Percentiles rank a stretch among this genome's conserved stretches.
phyloP scores from a whole-genome alignment of 2,797 vertebrate genomes.

The Sitta carolinensis region DNA sequence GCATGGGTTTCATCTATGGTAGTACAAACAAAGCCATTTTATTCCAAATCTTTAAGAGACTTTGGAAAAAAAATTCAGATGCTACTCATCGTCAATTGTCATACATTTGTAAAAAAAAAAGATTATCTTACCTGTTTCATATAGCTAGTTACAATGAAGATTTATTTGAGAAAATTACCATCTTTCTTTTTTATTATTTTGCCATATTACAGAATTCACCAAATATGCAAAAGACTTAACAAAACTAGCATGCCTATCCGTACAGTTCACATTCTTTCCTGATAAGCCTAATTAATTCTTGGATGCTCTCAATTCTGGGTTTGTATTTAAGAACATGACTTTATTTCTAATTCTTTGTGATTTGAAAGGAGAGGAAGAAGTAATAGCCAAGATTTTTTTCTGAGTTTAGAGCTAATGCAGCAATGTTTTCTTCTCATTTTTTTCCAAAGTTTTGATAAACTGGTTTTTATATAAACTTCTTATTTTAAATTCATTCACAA shows the following conservation, averaged over 20 bases:
- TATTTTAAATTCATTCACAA: background rate
- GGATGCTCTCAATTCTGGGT: background rate
- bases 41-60: background rate
- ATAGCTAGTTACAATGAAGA: background rate
- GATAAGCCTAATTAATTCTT: background rate
- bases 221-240: background rate
- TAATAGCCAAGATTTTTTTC: background rate
- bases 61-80: background rate
- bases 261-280: background rate
- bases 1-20: background rate
- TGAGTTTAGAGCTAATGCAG: background rate
- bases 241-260: background rate
- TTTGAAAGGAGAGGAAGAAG: background rate
- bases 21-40: background rate
- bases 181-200: background rate
- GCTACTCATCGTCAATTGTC: background rate
- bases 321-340: background rate
- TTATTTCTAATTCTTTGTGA: background rate
- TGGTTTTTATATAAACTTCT: background rate
- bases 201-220: background rate
- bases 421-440: background rate
- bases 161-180: background rate
- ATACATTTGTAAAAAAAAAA: background rate
- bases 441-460: background rate
- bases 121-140: background rate